Percentiles rank a stretch among this genome's conserved stretches.
phyloP scores from a whole-genome alignment of 2,113 vertebrate species.

The Accipiter virgatus region DNA sequence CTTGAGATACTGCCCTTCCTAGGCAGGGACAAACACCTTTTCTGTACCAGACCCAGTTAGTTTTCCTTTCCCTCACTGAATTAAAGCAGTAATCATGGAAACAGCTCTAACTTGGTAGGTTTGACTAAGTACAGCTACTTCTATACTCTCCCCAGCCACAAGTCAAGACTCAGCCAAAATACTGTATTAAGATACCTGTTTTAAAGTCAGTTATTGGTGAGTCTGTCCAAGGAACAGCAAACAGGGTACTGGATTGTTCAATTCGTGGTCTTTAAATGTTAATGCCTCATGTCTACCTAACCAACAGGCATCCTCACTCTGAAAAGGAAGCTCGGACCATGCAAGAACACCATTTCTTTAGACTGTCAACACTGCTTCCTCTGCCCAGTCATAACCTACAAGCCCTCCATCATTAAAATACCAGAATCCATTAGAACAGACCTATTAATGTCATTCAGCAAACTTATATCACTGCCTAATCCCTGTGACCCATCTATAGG shows the following conservation, averaged over 20 bases:
- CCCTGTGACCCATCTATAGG: not conserved
- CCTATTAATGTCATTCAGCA: not conserved
- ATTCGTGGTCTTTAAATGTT: not conserved
- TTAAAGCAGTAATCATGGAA: not conserved
- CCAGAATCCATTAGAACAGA: not conserved
- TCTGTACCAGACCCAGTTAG: not conserved
- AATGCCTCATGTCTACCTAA: not conserved
- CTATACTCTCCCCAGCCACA: accelerated
- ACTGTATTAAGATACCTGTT: not conserved
- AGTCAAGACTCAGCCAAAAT: not conserved
- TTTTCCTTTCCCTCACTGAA: not conserved
- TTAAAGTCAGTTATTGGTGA: not conserved
- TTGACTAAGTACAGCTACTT: not conserved
- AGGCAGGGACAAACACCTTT: not conserved
- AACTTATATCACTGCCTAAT: not conserved
- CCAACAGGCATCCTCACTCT: accelerated
- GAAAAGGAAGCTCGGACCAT: not conserved
- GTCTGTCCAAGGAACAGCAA: not conserved
- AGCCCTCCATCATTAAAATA: not conserved
- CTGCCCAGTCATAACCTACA: not conserved
- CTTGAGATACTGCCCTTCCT: not conserved
- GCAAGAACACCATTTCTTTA: not conserved
- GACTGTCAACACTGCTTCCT: not conserved
- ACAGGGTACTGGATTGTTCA: not conserved
- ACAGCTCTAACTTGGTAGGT: not conserved